Base-by-base conservation (phyloP, 2,797 vertebrate genomes). In the Sebastolobus alascanus region DNA sequence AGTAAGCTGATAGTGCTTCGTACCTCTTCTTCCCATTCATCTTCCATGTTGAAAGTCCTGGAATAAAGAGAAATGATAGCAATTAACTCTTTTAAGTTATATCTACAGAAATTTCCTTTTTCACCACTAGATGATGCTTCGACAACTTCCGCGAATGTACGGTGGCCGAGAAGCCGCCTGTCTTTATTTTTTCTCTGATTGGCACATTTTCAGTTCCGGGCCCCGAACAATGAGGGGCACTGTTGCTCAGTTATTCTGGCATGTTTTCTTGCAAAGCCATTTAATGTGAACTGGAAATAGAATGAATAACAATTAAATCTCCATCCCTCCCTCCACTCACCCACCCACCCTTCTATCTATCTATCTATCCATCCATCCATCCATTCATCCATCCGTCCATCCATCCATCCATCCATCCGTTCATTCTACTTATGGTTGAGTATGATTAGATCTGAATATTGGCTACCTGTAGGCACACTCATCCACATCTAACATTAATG, bases 11-110 rank as follows among this genome's bases (percentile, higher is more conserved):
- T 35, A 2, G 22, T 25, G 16, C 46, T 40, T 55, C 82, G 1
- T 92, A 96, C 95, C 93, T 96, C 94, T 59, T 96, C 95, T 73
- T 96, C 95, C 96, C 95, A 96, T 73, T 96, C 95, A 25, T 95
- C 95, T 0, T 94, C 95, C 96, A 96, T 96, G 4, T 58, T 60
- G 16, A 68, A 38, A 40, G 4, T 27, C 31, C 46, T 68, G 33
- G 1, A 82, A 40, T 27, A 63, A 56, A 37, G 2, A 6, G 0
- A 0, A 9, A 31, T 1, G 1, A 2, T 2, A 6, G 0, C 0
- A 59, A 50, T 37, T 3, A 70, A 22, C 1, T 12, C 0, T 1
- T 1, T 14, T 4, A 1, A 6, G 27, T 50, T 50, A 13, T 25
- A 33, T 16, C 0, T 0, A 5, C 1, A n/a, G 0, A 8, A 43